Conservation (phyloP, 2,113 vertebrate species). For the Malurus elegans region DNA sequence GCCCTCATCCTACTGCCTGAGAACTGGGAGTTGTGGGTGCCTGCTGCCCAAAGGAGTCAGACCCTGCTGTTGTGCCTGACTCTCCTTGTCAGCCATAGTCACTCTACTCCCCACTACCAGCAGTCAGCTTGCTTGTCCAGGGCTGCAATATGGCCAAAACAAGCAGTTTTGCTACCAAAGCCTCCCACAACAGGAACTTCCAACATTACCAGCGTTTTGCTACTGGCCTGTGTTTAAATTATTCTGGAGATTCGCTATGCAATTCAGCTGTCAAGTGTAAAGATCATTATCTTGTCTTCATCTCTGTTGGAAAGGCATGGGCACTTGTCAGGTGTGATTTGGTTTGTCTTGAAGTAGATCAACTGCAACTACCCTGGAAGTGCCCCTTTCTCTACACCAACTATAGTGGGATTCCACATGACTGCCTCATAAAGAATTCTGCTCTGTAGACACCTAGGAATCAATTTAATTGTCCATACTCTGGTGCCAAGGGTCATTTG, state of each 20-base stretch:
- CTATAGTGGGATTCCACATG: neutral
- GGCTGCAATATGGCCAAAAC: neutral
- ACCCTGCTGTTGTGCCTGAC: neutral
- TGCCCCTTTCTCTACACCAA: neutral
- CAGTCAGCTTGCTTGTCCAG: neutral
- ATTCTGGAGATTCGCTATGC: neutral
- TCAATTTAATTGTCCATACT: neutral
- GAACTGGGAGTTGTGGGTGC: neutral
- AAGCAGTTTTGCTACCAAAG: neutral
- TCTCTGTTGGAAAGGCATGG: neutral
- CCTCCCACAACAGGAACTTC: neutral
- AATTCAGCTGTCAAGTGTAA: neutral
- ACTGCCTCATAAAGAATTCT: neutral
- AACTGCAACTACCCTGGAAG: neutral
- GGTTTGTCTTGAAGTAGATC: neutral
- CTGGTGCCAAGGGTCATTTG: neutral
- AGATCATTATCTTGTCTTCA: neutral
- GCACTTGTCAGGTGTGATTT: neutral
- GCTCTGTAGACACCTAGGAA: neutral
- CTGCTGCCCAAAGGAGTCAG: neutral
- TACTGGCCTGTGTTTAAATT: neutral
- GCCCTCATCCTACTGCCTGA: neutral
- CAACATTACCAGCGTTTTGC: neutral
- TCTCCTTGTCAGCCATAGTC: neutral
- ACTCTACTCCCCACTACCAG: neutral